Evolutionary conservation across 2,888 invertebrate genomes (phyloP), one percentile per base, ranked within the genome.

Genomic region (Oscheius sp.): DNA sequence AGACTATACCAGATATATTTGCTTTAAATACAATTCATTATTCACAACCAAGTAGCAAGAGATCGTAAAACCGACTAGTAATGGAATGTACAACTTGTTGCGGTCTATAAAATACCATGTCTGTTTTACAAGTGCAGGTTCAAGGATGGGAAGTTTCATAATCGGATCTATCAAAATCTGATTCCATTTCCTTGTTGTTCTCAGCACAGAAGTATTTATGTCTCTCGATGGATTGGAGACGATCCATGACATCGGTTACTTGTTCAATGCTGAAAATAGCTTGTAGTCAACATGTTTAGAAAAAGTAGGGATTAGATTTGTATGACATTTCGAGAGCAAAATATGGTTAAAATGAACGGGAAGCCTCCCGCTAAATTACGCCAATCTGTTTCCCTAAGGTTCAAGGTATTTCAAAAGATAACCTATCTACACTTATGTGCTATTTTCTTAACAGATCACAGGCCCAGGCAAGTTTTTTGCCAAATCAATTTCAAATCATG

Each of bases 211-310:
- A 64, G n/a, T 48, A 64, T 8, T 50, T 50, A 27, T 64, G 25
- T 5, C 64, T 12, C 25, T 64, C 64, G 33, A 64, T 64, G 34
- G 29, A n/a, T 5, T 64, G 64, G 10, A 64, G 12, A 10, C 33
- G 48, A 48, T 64, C 64, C 64, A 50, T 48, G 6, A 48, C 50
- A 23, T 64, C 64, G 10, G 48, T 64, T 29, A 64, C 50, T 33
- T 48, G 50, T 2, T 25, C 48, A 15, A 64, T 50, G 50, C 64
- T 64, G 50, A 64, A 64, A 64, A 33, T 34, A 17, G n/a, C n/a
- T n/a, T n/a, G n/a, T n/a, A n/a, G 12, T 17, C 15, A 3, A 20
- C 8, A 12, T 37, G 10, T 37, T 8, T 37, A 8, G 15, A 15
- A 37, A 42, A 1, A 42, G 4, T 42, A n/a, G n/a, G 42, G 4